Evolutionary conservation across 1,140 invertebrate species (phyloP).

Genomic region (Araneus ventricosus): DNA sequence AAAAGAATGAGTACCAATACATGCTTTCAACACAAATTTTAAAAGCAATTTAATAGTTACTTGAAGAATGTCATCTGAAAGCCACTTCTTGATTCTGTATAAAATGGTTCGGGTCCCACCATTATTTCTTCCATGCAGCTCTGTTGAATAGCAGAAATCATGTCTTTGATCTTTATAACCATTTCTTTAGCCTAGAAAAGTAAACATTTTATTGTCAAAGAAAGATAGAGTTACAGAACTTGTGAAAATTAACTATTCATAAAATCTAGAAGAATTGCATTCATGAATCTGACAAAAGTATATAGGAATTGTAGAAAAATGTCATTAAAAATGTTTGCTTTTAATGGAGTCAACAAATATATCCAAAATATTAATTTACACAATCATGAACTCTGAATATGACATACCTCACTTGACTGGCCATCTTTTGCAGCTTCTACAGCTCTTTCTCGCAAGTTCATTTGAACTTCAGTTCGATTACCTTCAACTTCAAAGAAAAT

Average conservation of each 20-base stretch:
- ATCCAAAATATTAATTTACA: too few relatives aligned
- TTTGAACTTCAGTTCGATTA: conserved; percentile 58
- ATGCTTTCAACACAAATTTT: not conserved
- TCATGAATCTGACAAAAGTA: too few relatives aligned
- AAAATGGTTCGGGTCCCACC: conserved; percentile 57
- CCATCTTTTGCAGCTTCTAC: conserved; percentile 60
- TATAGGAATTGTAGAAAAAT: too few relatives aligned
- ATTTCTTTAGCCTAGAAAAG: conserved; percentile 63
- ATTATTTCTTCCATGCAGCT: conserved; percentile 66
- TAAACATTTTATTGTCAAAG: not conserved
- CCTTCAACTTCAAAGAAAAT: conserved; percentile 55
- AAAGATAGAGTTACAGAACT: too few relatives aligned
- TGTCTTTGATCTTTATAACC: conserved; percentile 61
- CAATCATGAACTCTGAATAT: not conserved
- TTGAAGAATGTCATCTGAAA: conserved; percentile 74
- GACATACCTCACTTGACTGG: conserved; percentile 48
- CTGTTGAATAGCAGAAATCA: conserved; percentile 63
- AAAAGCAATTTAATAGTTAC: not conserved
- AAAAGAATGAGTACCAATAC: too few relatives aligned
- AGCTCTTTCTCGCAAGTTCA: conserved; percentile 38
- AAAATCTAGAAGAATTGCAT: too few relatives aligned
- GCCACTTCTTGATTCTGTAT: conserved; percentile 57
- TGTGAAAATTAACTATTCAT: too few relatives aligned
- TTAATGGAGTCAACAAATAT: too few relatives aligned
- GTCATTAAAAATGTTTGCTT: too few relatives aligned